These are phyloP conservation scores for Channa argus DNA, from an alignment of 2,113 vertebrate species.

Conservation along the genomic window DNA sequence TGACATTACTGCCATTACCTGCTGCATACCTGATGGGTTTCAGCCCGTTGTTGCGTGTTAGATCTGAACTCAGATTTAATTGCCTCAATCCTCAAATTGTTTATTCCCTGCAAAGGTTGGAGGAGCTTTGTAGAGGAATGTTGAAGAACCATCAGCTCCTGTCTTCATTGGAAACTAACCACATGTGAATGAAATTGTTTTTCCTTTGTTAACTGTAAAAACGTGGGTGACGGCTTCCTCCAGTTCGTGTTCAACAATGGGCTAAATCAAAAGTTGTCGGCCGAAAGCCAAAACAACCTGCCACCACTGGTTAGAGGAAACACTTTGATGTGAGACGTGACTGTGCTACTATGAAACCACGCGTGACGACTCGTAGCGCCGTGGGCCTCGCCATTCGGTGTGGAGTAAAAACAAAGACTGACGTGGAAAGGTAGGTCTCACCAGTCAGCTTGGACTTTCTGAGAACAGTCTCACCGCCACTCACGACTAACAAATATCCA, in stretches of 20 bases:
- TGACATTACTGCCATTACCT: background rate
- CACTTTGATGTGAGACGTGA: conserved; percentile 18
- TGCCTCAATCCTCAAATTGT: background rate
- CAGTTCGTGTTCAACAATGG: background rate
- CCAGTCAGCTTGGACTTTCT: background rate
- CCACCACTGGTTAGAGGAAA: conserved; percentile 36
- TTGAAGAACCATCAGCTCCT: background rate
- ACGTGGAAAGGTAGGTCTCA: background rate
- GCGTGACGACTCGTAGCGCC: background rate
- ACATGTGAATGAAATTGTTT: no score
- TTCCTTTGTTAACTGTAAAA: no score
- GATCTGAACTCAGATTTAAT: background rate
- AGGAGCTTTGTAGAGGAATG: background rate
- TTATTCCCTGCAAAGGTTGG: background rate
- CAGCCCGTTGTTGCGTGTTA: background rate
- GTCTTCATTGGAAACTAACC: no score
- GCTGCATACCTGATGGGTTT: conserved; percentile 13
- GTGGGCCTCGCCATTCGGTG: background rate
- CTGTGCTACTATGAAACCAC: conserved; percentile 9
- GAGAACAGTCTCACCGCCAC: background rate
- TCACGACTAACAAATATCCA: conserved; percentile 22
- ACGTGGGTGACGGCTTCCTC: no score
- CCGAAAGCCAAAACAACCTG: conserved; percentile 32
- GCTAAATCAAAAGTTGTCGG: background rate
- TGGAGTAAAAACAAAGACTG: no score